Base-by-base conservation (phyloP, 2,888 invertebrate species). In the Drosophila fungiperda region DNA sequence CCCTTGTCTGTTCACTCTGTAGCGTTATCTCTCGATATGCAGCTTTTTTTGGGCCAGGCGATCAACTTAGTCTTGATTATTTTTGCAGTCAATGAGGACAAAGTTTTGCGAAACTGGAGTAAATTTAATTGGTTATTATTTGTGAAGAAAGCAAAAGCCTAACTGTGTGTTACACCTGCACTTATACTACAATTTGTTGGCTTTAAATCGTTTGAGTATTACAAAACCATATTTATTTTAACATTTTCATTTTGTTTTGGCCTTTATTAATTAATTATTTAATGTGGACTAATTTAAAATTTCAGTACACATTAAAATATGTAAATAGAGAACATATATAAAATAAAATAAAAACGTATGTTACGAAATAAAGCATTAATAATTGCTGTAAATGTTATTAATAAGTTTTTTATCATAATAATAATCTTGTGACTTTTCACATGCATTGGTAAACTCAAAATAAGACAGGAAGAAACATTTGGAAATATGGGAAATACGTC, bases 21-120 rank as follows among this genome's bases (percentile, higher is more conserved):
- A 83, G 78, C 76, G 73, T 73, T 85, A 88, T 85, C 89, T 87
- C 60, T 76, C 72, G 70, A 83, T 83, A 76, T 85, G 80, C 86
- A 85, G 67, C 63, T 38, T 42, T 61, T 49, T 23, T 12, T n/a
- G 15, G 32, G 53, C 57, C 38, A 52, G 50, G 54, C 74, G 89
- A 83, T 88, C 81, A 86, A 84, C 74, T 83, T 83, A 75, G 73
- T 71, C 74, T 69, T 79, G 82, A 76, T 73, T 79, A 79, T 70
- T 79, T 76, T 55, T 60, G 75, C 57, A 65, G 48, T 38, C 66
- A 66, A 76, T 63, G 69, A 40, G 66, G 67, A 62, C 68, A 76
- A 85, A 86, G 74, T 88, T 84, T 76, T 55, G 33, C 38, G 26
- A 54, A 68, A 68, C 67, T 67, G 57, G 57, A 49, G 45, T 26